Percentiles rank a stretch among this genome's conserved stretches.
phyloP scores from a whole-genome alignment of 2,888 invertebrate species.

The Amblyjoppa proteus region DNA sequence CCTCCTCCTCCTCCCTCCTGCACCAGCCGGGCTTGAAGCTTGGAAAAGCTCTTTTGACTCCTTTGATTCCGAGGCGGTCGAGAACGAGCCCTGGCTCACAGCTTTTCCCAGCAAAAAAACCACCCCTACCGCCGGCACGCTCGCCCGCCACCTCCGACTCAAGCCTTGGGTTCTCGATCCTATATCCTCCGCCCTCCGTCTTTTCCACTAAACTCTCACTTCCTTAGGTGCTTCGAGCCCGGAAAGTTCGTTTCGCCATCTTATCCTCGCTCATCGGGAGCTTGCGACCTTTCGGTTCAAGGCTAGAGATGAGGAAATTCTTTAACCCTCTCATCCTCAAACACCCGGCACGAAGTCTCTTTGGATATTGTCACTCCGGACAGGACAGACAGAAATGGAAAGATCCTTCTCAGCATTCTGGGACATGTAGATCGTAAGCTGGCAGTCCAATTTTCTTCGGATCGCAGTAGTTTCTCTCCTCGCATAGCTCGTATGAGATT shows the following conservation, averaged over 20 bases:
- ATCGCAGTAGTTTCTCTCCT: neutral
- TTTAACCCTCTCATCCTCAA: neutral
- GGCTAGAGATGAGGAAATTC: conserved; percentile 9
- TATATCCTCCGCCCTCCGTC: conserved; percentile 28
- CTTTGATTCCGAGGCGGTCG: conserved; percentile 79
- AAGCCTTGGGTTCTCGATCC: conserved; percentile 57
- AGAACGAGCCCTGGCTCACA: conserved; percentile 64
- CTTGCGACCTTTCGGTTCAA: conserved; percentile 24
- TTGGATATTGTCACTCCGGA: neutral
- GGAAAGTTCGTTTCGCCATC: conserved; percentile 56
- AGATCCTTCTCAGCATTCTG: too few species aligned
- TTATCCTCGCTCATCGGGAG: conserved; percentile 36
- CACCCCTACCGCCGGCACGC: conserved; percentile 46
- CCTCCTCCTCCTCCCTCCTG: conserved; percentile 40
- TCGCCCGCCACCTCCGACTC: conserved; percentile 66
- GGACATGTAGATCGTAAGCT: too few species aligned
- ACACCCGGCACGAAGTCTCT: neutral
- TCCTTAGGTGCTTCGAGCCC: conserved; percentile 33
- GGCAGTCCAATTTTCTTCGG: too few species aligned
- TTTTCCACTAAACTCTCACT: conserved; percentile 59
- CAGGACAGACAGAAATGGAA: too few species aligned
- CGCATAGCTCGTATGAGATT: neutral
- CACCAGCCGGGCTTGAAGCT: conserved; percentile 71
- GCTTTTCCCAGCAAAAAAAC: conserved; percentile 67
- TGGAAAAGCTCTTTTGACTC: conserved; percentile 82